Evolutionary conservation across 2,888 invertebrate species (phyloP).

Genomic region (Auanema sp.): DNA sequence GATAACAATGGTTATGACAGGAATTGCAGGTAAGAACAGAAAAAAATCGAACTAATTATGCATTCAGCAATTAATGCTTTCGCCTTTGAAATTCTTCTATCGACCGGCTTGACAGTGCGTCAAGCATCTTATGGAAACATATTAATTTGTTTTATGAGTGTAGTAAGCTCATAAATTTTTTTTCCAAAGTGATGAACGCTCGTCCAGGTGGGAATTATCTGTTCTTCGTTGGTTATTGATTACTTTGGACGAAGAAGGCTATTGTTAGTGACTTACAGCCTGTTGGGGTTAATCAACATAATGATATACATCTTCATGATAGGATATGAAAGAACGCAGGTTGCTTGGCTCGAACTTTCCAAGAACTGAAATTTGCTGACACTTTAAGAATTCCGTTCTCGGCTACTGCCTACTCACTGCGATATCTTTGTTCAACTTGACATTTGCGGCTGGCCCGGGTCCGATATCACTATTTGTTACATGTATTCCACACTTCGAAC

Average conservation of each 20-base stretch:
- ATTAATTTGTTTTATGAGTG: constrained; percentile 22
- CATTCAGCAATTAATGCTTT: constrained; percentile 25
- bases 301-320: constrained; percentile 37
- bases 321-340: constrained; percentile 24
- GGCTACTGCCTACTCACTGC: constrained; percentile 20
- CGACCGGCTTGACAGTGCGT: constrained; percentile 17
- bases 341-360: constrained; percentile 6
- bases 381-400: constrained; percentile 13
- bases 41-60: neutral
- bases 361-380: neutral
- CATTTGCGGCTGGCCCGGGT: constrained; percentile 23
- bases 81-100: constrained; percentile 24
- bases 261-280: constrained; percentile 19
- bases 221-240: constrained; percentile 24
- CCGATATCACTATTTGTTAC: constrained; percentile 29
- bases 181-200: too few relatives aligned
- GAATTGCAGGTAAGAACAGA: constrained; percentile 13
- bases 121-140: constrained; percentile 26
- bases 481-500: neutral
- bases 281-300: constrained; percentile 28
- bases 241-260: constrained; percentile 24
- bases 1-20: constrained; percentile 26
- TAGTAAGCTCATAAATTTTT: constrained; percentile 13
- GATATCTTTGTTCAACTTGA: constrained; percentile 27
- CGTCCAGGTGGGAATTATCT: constrained; percentile 21